phyloP scores from a whole-genome alignment of 2,888 invertebrate genomes.

The Rhagophthalmus giganteus region DNA sequence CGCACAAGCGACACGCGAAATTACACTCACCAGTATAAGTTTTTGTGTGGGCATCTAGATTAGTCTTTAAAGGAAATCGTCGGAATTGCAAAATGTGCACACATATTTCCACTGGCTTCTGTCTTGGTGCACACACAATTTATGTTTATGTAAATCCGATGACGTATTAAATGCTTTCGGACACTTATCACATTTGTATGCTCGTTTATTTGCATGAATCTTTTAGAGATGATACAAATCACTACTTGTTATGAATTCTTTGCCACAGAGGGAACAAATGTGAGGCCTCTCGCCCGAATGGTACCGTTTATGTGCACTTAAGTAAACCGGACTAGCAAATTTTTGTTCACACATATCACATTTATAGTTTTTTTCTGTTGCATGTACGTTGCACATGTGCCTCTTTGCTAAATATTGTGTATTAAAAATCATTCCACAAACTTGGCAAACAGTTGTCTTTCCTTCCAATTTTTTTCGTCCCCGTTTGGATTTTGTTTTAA shows the following conservation, averaged over 20 bases:
- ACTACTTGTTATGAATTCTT: conserved; percentile 52
- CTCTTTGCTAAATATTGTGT: conserved; percentile 46
- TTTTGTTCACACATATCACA: conserved; percentile 47
- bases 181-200: conserved; percentile 46
- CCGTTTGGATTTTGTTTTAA: conserved; percentile 7
- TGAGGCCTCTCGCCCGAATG: conserved; percentile 44
- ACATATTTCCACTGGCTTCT: conserved; percentile 47
- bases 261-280: conserved; percentile 52
- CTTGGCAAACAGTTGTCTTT: conserved; percentile 33
- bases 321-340: conserved; percentile 47
- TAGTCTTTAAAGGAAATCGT: conserved; percentile 48
- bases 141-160: conserved; percentile 49
- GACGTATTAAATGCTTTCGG: conserved; percentile 51
- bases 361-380: conserved; percentile 45
- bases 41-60: conserved; percentile 47
- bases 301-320: conserved; percentile 47
- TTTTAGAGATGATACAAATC: conserved; percentile 51
- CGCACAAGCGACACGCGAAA: conserved; percentile 47
- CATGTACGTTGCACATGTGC: conserved; percentile 47
- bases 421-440: conserved; percentile 42
- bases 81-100: conserved; percentile 42
- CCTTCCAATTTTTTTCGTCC: conserved; percentile 26
- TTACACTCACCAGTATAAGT: conserved; percentile 49
- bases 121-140: conserved; percentile 48
- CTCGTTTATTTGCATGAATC: conserved; percentile 48